Base-by-base conservation (phyloP, 2,888 invertebrate genomes). In the Prosapia bicincta region DNA sequence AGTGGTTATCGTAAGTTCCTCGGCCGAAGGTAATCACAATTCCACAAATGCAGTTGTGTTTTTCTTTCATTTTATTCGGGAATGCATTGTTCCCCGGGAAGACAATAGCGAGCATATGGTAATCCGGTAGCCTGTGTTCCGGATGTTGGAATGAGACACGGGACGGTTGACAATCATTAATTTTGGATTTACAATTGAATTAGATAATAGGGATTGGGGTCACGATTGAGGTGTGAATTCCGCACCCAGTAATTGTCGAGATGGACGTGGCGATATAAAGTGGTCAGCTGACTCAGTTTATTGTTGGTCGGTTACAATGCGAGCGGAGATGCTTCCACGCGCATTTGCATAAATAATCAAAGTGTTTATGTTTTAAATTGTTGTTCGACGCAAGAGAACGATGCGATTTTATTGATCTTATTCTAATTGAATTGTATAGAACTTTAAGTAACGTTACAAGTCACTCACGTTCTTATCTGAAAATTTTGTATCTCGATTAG, bases 121-220 rank as follows among this genome's bases (percentile, higher is more conserved):
- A 54, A 54, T 54, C 54, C 54, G 20, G 54, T 20, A 54, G 54
- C 54, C 38, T 2, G 6, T 54, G 20, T 54, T 54, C 54, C 54
- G 54, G 54, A 54, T 54, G 54, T 54, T 20, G n/a, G 20, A n/a
- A 20, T 20, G n/a, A 20, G 20, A 54, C 54, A 20, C 20, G n/a
- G 7, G 54, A 20, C 54, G 54, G 38, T 54, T 54, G 54, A 54
- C 54, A 66, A 71, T 77, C 71, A 69, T 74, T 74, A 74, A 67
- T 74, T 74, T 74, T 43, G 69, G 74, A 28, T 69, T 23, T 74
- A 74, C 74, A 74, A 74, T 74, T 74, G 74, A 74, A 74, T 74
- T 74, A 74, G 69, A 74, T 69, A 74, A 74, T 74, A 74, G 74
- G 69, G 69, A 74, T 74, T 74, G 66, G 38, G 69, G 69, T 74